A percentile compares a stretch with the other conserved stretches of the same genome.
Conservation (phyloP, 2,888 invertebrate genomes). For the Euzetes globulus region DNA sequence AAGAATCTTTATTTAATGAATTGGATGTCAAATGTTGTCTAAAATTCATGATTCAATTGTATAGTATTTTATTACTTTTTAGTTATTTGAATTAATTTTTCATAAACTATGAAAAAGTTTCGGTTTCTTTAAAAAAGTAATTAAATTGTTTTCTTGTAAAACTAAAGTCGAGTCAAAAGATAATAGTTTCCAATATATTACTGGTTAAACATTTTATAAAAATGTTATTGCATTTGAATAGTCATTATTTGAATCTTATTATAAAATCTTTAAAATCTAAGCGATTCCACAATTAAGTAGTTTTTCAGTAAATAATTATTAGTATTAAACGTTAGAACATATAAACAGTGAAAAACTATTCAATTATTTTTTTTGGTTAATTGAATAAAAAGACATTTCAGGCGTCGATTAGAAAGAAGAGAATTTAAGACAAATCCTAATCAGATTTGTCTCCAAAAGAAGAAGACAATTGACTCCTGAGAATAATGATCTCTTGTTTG, state of each 20-base stretch:
- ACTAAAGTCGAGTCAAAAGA: neutral
- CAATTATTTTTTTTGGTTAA: neutral
- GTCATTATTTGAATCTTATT: neutral
- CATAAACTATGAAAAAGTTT: no score
- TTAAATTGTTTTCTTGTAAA: neutral
- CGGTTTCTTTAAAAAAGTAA: no score
- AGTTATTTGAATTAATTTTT: no score
- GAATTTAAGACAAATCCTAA: neutral
- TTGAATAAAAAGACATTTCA: neutral
- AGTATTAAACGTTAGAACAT: neutral
- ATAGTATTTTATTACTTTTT: no score
- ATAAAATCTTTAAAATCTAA: neutral
- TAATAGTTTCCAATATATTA: neutral
- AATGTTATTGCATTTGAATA: neutral
- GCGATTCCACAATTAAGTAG: neutral
- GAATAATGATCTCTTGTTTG: neutral
- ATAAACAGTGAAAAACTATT: neutral
- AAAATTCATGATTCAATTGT: no score
- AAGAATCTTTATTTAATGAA: no score
- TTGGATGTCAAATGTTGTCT: no score
- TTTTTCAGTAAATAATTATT: neutral
- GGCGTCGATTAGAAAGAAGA: neutral
- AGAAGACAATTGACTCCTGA: constrained; percentile 1
- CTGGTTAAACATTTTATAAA: neutral
- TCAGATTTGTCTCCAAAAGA: neutral